Conservation (phyloP, 1,140 invertebrate genomes). For the Megalopta genalis region DNA sequence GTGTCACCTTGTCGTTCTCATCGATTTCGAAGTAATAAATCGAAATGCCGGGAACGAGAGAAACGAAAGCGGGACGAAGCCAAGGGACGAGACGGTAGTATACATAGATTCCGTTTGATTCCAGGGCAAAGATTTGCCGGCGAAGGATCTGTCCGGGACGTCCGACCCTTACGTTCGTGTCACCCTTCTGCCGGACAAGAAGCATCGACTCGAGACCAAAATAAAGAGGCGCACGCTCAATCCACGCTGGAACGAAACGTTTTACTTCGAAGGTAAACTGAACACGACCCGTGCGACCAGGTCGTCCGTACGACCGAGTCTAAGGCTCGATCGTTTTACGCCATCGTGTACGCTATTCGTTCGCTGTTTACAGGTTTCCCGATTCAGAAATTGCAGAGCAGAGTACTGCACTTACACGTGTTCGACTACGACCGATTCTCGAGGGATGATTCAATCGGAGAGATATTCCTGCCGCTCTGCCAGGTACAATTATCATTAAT, state of each 20-base stretch:
- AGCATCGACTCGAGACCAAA: slow-evolving; percentile 97
- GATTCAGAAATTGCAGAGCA: slow-evolving; percentile 94
- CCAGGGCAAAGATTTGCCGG: slow-evolving; percentile 94
- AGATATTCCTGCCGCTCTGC: slow-evolving; percentile 94
- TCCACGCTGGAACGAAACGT: slow-evolving; percentile 98
- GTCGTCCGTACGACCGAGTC: background rate
- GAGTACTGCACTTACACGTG: slow-evolving; percentile 95
- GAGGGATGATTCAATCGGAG: slow-evolving; percentile 96
- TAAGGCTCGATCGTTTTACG: background rate
- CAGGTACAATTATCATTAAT: slow-evolving; percentile 82
- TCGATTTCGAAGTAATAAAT: no score
- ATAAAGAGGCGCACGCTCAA: slow-evolving; percentile 97
- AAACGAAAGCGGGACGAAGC: background rate
- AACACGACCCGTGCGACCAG: slow-evolving; percentile 23
- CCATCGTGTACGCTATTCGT: background rate
- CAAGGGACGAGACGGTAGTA: background rate
- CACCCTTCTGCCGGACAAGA: slow-evolving; percentile 96
- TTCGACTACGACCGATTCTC: slow-evolving; percentile 98
- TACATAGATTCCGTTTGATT: slow-evolving; percentile 41
- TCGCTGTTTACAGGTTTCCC: slow-evolving; percentile 85
- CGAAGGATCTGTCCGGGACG: slow-evolving; percentile 96
- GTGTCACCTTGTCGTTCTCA: no score
- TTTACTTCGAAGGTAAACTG: slow-evolving; percentile 94
- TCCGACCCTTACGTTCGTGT: slow-evolving; percentile 96
- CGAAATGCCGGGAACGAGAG: no score